phyloP scores from a whole-genome alignment of 2,888 invertebrate species.

The Chrysolina americana region DNA sequence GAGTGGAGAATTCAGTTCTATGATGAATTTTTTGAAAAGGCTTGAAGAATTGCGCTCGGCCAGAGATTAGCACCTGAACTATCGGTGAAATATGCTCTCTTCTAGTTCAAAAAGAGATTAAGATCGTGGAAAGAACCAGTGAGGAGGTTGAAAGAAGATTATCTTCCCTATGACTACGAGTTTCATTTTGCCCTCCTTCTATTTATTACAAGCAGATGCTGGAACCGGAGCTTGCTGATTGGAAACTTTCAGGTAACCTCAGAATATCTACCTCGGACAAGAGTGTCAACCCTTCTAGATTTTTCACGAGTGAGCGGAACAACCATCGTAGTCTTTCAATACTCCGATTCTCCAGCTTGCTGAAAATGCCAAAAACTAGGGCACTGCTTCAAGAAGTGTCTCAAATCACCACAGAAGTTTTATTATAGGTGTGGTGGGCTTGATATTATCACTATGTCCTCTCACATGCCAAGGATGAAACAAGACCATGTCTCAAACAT shows the following conservation, averaged over 20 bases:
- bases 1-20: constrained; percentile 29
- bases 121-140: constrained; percentile 28
- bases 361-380: no score
- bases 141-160: constrained; percentile 7
- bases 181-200: constrained; percentile 30
- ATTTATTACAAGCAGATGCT: constrained; percentile 21
- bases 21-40: constrained; percentile 27
- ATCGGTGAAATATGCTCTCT: constrained; percentile 23
- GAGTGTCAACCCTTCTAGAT: neutral
- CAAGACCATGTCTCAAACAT: no score
- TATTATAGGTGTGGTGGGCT: no score
- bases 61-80: constrained; percentile 29
- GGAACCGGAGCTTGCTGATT: constrained; percentile 23
- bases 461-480: no score
- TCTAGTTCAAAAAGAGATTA: constrained; percentile 33
- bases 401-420: no score
- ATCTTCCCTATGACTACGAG: constrained; percentile 33
- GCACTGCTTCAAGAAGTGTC: no score
- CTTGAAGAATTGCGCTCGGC: constrained; percentile 31
- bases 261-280: no score
- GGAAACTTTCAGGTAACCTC: no score
- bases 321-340: no score
- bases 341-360: no score
- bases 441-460: no score
- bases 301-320: neutral